Conservation (phyloP, 2,888 invertebrate species). For the Noctua comes region DNA sequence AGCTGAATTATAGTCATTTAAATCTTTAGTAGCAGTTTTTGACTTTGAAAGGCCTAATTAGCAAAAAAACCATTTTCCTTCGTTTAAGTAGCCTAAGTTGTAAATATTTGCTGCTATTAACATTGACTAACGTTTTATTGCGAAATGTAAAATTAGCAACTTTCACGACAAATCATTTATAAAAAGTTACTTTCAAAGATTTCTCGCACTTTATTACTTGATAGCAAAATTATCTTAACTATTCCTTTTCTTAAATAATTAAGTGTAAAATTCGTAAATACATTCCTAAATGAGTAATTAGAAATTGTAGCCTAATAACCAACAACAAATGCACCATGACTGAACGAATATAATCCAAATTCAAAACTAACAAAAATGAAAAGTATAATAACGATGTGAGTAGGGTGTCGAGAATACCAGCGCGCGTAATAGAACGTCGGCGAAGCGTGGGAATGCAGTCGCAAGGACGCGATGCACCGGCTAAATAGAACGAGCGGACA, state of each 20-base stretch:
- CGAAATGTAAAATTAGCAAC: neutral
- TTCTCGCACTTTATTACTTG: neutral
- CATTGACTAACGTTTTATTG: neutral
- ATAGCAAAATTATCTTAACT: neutral
- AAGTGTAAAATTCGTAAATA: neutral
- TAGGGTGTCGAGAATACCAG: conserved; percentile 50
- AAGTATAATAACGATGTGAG: conserved; percentile 21
- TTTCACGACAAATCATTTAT: neutral
- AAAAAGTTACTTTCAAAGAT: neutral
- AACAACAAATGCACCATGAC: neutral
- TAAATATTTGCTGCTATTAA: neutral
- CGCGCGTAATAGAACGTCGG: conserved; percentile 54
- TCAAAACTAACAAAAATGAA: conserved; percentile 30
- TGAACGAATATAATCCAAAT: conserved; percentile 8
- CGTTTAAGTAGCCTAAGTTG: too few relatives aligned
- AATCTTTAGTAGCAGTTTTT: neutral
- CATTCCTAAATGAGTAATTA: neutral
- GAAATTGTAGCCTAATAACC: neutral
- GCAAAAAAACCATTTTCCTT: neutral
- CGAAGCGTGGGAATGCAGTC: conserved; percentile 67
- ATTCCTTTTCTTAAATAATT: neutral
- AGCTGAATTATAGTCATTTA: neutral
- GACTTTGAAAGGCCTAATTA: neutral
- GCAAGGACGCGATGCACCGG: conserved; percentile 69
- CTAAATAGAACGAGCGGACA: conserved; percentile 64